Percentiles rank a stretch among this genome's conserved stretches.
These are phyloP conservation scores for Dolichallabes microphthalmus DNA, from an alignment of 2,113 vertebrate species.

Conservation along the genomic window DNA sequence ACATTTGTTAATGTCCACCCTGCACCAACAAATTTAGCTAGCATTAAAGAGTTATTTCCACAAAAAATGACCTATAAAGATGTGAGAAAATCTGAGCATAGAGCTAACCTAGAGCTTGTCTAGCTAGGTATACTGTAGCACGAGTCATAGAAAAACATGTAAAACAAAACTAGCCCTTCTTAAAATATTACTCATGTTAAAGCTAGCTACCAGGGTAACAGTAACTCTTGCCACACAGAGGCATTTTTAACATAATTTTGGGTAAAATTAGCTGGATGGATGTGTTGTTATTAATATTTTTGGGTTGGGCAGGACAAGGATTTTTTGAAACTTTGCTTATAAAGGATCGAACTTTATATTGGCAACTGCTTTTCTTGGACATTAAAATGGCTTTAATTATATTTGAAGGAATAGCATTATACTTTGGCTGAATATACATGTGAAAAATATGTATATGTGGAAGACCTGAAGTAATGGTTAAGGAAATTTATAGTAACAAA, in stretches of 20 bases:
- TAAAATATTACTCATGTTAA: background rate
- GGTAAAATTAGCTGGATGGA: background rate
- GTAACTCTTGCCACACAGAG: background rate
- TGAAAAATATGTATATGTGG: background rate
- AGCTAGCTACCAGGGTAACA: background rate
- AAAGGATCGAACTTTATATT: background rate
- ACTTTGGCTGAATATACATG: too few relatives aligned
- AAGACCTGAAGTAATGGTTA: background rate
- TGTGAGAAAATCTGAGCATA: background rate
- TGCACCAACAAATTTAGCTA: background rate
- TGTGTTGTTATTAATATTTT: background rate
- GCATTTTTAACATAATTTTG: background rate
- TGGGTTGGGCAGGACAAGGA: background rate
- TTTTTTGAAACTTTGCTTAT: background rate
- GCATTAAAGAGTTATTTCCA: background rate
- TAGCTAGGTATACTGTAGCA: background rate
- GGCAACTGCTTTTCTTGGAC: background rate
- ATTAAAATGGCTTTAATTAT: background rate
- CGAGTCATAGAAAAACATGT: too few relatives aligned
- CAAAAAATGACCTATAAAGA: background rate
- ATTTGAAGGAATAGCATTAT: background rate
- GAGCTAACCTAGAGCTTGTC: background rate
- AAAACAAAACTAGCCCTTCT: background rate
- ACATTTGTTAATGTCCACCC: background rate
- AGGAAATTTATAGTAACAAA: background rate